phyloP scores from a whole-genome alignment of 2,797 vertebrate species.

The Acomys russatus region DNA sequence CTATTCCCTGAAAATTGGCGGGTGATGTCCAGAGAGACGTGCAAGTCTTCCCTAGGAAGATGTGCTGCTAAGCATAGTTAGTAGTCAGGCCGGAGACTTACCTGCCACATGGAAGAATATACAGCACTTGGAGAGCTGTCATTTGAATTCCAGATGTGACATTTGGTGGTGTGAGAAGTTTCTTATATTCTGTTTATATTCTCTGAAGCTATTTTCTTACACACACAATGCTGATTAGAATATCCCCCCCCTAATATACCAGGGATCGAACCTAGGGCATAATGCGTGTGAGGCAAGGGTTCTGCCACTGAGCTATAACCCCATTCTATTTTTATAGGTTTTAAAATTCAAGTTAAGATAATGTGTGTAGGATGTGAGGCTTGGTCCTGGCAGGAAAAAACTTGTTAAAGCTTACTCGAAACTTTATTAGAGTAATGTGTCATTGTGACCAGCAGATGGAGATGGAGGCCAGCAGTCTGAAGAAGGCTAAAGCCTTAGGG shows the following conservation, averaged over 20 bases:
- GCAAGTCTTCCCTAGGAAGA: not conserved
- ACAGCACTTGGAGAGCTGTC: not conserved
- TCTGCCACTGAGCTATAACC: not conserved
- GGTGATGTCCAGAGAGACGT: not conserved
- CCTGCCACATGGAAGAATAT: not conserved
- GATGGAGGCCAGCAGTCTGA: not conserved
- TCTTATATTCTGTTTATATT: not conserved
- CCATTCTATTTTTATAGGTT: not conserved
- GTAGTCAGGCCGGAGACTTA: not conserved
- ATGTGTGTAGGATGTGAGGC: not conserved
- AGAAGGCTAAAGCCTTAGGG: fast-evolving
- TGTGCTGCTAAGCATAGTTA: too few species aligned
- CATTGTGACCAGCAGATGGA: constrained; percentile 8
- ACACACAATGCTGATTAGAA: not conserved
- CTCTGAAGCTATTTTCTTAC: not conserved
- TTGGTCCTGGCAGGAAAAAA: not conserved
- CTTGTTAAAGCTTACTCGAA: not conserved
- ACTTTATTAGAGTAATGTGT: not conserved
- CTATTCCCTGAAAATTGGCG: not conserved
- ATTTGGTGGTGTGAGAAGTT: not conserved
- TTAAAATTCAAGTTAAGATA: constrained; percentile 37
- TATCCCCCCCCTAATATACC: not conserved
- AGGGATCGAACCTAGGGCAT: not conserved
- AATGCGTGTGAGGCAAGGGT: not conserved
- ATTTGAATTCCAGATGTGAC: not conserved